Evolutionary conservation across 2,888 invertebrate species (phyloP), one percentile per base, ranked within the genome.

Genomic region (Chalcosyrphus nemorum): DNA sequence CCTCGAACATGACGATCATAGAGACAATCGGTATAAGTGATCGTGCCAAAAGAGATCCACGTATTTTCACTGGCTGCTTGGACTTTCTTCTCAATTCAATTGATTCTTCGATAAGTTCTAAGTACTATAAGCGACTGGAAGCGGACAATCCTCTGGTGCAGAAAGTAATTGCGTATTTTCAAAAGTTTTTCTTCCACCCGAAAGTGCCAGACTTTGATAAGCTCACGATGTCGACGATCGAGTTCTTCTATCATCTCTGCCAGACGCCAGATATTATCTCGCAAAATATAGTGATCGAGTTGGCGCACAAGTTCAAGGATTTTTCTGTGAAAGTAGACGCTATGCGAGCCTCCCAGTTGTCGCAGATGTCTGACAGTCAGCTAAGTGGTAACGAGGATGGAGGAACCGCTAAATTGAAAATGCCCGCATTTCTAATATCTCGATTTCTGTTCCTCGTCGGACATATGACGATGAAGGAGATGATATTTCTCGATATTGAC

Each of bases 401-500:
- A 0, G 88, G 87, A 61, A 3, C 63, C 7, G 4, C 59, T 0
- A 74, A 81, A 19, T 63, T 77, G 41, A 41, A 38, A 11, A 86
- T 91, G 85, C 91, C 91, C 0, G 88, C 89, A 0, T 91, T 89
- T 87, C 86, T 93, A 86, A 87, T 94, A 77, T 91, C 92, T 0
- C 91, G 94, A 11, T 93, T 94, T 86, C 90, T 94, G 17, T 93
- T 93, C 84, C 89, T 95, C 17, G 91, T 96, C 72, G 98, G 98
- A 3, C 96, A 96, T 81, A 92, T 96, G 81, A 96, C 96, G 0
- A 91, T 96, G 72, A 94, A 95, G 86, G 95, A 97, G 89, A 94
- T 97, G 89, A 94, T 96, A 61, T 95, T 95, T 89, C 93, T 98
- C 71, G 98, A 98, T 88, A 95, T 95, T 27, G 94, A 93, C 86